A percentile compares a stretch with the other conserved stretches of the same genome.
These are phyloP conservation scores for Abramis brama DNA, from an alignment of 2,113 vertebrate species.

Conservation along the genomic window DNA sequence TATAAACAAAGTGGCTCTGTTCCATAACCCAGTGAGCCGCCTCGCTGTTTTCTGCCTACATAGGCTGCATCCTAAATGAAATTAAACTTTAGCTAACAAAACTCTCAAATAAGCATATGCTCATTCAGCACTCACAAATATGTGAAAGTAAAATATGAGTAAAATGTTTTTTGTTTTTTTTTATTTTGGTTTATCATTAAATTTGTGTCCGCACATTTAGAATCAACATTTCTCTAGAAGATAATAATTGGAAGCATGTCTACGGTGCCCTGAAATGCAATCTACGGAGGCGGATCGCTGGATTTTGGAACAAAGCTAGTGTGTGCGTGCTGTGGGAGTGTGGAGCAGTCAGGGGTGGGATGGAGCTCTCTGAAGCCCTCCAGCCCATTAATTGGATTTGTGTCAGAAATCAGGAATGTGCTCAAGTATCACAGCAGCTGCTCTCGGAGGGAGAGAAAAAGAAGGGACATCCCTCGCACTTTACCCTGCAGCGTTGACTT, in stretches of 20 bases:
- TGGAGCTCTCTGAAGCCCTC: constrained; percentile 57
- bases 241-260: neutral
- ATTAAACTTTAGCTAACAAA: neutral
- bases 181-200: no score
- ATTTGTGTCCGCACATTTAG: no score
- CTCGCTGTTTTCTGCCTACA: neutral
- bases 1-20: neutral
- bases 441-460: constrained; percentile 43
- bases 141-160: no score
- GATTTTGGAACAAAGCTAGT: constrained; percentile 25
- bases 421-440: constrained; percentile 81
- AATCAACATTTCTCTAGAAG: no score
- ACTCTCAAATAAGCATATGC: neutral
- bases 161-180: no score
- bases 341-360: constrained; percentile 41
- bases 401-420: constrained; percentile 82
- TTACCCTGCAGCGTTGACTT: constrained; percentile 38
- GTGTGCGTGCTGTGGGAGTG: constrained; percentile 33
- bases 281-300: neutral
- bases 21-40: neutral
- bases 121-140: neutral
- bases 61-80: neutral
- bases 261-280: neutral
- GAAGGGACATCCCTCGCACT: constrained; percentile 40
- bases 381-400: constrained; percentile 78